Evolutionary conservation across 2,888 invertebrate genomes (phyloP).

Genomic region (Frankliniella fusca): DNA sequence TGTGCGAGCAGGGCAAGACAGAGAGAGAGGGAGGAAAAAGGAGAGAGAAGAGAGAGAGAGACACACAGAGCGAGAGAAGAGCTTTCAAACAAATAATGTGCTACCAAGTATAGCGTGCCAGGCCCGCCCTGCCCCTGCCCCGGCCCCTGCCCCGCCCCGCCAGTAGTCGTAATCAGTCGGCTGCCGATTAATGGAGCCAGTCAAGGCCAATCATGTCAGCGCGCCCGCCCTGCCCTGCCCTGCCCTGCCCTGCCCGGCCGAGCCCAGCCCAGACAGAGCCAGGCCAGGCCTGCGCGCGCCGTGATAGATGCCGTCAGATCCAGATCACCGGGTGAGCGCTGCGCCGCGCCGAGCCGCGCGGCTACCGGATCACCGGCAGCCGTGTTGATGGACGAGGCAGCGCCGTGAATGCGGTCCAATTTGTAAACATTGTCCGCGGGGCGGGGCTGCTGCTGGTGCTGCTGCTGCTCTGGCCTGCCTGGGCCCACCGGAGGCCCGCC

Average conservation of each 20-base stretch:
- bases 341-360: not conserved
- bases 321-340: not conserved
- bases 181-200: not conserved
- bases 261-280: not conserved
- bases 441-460: not conserved
- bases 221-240: too few relatives aligned
- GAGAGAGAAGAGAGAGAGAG: too few relatives aligned
- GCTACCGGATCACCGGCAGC: not conserved
- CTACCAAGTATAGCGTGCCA: too few relatives aligned
- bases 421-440: slow-evolving; percentile 15
- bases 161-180: not conserved
- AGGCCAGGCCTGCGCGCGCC: too few relatives aligned
- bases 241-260: too few relatives aligned
- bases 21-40: too few relatives aligned
- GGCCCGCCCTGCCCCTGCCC: too few relatives aligned
- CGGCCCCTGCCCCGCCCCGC: not conserved
- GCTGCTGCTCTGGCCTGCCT: not conserved
- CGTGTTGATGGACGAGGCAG: slow-evolving; percentile 11
- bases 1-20: too few relatives aligned
- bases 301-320: not conserved
- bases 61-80: too few relatives aligned
- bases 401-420: not conserved
- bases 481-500: not conserved
- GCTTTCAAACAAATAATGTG: too few relatives aligned
- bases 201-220: not conserved